Evolutionary conservation across 2,888 invertebrate species (phyloP).

Genomic region (Lydus trimaculatus): DNA sequence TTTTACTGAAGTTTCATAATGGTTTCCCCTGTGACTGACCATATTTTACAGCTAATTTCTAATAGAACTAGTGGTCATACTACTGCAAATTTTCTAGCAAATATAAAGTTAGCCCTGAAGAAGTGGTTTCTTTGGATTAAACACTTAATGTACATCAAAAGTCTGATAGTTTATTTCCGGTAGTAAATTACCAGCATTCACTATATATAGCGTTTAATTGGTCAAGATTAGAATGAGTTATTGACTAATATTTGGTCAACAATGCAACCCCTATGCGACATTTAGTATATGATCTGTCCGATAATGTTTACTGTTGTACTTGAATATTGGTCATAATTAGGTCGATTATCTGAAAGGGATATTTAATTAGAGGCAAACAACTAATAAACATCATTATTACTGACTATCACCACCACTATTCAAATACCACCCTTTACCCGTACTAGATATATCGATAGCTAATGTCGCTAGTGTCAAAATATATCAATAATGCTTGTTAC

Average conservation of each 20-base stretch:
- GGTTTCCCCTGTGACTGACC: no score
- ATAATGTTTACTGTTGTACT: conserved; percentile 26
- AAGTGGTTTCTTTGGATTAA: no score
- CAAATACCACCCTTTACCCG: background rate
- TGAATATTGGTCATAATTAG: conserved; percentile 27
- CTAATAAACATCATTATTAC: conserved; percentile 15
- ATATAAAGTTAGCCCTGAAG: no score
- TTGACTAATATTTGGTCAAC: conserved; percentile 14
- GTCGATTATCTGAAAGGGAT: conserved; percentile 30
- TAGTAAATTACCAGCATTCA: background rate
- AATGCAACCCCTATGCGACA: conserved; percentile 19
- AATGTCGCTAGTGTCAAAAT: conserved; percentile 15
- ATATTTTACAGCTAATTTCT: no score
- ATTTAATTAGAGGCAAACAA: conserved; percentile 28
- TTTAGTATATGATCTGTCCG: conserved; percentile 22
- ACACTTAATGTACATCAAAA: background rate
- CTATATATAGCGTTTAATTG: conserved; percentile 11
- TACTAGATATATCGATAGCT: conserved; percentile 16
- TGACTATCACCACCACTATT: background rate
- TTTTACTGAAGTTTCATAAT: no score
- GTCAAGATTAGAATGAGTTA: conserved; percentile 17
- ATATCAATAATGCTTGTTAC: conserved; percentile 7
- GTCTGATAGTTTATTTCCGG: background rate
- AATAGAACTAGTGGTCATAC: no score
- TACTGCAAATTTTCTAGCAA: no score